Base-by-base conservation (phyloP, 1,140 invertebrate genomes). In the Drosophila varians region DNA sequence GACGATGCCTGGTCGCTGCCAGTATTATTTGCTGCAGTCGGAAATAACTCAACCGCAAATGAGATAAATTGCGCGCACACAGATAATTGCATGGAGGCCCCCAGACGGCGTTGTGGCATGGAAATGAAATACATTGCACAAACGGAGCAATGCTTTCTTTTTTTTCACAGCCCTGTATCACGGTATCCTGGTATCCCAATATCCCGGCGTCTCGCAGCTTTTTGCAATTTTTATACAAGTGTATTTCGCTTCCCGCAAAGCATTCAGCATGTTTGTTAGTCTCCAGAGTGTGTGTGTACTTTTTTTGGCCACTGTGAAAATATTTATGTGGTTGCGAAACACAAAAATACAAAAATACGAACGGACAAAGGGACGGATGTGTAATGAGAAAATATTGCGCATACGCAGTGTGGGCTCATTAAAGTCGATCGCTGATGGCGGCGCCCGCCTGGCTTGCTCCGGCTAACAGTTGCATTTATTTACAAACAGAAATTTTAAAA, bases 1-100 rank as follows among this genome's bases (percentile, higher is more conserved):
- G 38, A 26, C 36, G 58, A 18, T 43, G 62, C 45, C 19, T 14
- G 25, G 23, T 25, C 21, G 25, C 46, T 19, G 54, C 58, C 49
- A 51, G 65, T 61, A 86, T 77, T 87, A 87, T 87, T 87, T 77
- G 82, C 80, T 87, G 77, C 77, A 80, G 71, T 77, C 72, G 88
- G 74, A 90, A 90, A 90, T 82, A 90, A 90, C 83, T 90, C 88
- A 90, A 90, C 89, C 84, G 89, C 88, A 90, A 90, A 90, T 90
- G 88, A 89, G 88, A 90, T 90, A 90, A 90, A 90, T 90, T 90
- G 80, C 72, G 64, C 74, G 84, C 77, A 86, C 58, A 82, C 69
- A 90, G 89, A 90, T 90, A 86, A 90, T 90, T 90, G 83, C 89
- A 77, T 65, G 75, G 64, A 21, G 68, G 60, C 46, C 64, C 55